These are phyloP conservation scores for Erebia aethiops DNA, from an alignment of 2,888 invertebrate species.

Conservation along the genomic window DNA sequence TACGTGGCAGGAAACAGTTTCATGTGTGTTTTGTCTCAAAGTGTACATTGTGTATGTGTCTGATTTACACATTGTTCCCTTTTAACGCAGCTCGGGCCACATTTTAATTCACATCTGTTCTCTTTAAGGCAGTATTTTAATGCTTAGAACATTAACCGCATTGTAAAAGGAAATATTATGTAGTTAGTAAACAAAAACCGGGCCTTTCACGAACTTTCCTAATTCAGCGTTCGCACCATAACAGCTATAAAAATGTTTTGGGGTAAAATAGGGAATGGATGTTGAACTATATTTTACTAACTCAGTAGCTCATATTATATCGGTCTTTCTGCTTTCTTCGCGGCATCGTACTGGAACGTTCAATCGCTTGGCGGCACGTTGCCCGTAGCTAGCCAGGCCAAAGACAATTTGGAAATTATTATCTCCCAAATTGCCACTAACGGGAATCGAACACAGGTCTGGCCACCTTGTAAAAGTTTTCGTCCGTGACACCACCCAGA, in stretches of 20 bases:
- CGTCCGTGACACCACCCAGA: no score
- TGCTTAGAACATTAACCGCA: slow-evolving; percentile 7
- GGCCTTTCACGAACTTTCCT: slow-evolving; percentile 25
- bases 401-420: no score
- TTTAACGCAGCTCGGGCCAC: neutral
- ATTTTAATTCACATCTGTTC: slow-evolving; percentile 16
- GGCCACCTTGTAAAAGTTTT: neutral
- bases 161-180: slow-evolving; percentile 16
- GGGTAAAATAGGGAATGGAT: slow-evolving; percentile 17
- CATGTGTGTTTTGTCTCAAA: neutral
- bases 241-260: slow-evolving; percentile 20
- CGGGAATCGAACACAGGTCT: no score
- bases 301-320: neutral
- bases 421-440: no score
- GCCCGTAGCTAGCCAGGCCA: no score
- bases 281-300: slow-evolving; percentile 13
- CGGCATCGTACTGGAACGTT: no score
- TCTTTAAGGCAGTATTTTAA: slow-evolving; percentile 7
- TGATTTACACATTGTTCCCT: neutral
- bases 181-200: slow-evolving; percentile 29
- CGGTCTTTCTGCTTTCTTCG: neutral
- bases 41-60: neutral
- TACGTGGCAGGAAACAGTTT: no score
- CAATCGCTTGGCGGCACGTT: no score
- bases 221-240: slow-evolving; percentile 25